Evolutionary conservation across 2,113 vertebrate species (phyloP), one percentile per base, ranked within the genome.

Genomic region (Falco punctatus): DNA sequence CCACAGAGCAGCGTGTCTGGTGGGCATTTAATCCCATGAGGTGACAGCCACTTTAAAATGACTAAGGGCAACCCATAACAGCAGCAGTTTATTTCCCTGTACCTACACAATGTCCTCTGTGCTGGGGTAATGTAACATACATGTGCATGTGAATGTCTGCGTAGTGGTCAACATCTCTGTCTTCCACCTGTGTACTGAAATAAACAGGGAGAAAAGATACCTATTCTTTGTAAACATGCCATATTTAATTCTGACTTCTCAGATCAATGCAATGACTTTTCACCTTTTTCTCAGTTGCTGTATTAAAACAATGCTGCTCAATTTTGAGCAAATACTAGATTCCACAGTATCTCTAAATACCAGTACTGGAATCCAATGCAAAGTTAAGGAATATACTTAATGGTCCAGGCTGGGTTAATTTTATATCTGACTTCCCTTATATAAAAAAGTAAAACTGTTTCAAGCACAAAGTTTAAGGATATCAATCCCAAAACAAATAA

Each of bases 201-300:
- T 46, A 62, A 87, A 9, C 21, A 33, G 70, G 48, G n/a, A 83
- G 24, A 81, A 91, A 81, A 62, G 16, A 32, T 1, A 62, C 0
- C 0, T 1, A 17, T 78, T 84, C 74, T 77, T 58, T n/a, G 28
- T 52, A 73, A 73, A 23, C 6, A 33, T 5, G 0, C 4, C 2
- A 15, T 48, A 54, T 64, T 65, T 64, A 57, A 72, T 67, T 92
- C 21, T 64, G 70, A 35, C n/a, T 59, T 71, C 13, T 7, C 24
- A 62, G 51, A 42, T 46, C 16, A 27, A 35, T 13, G 12, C 14
- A 48, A 11, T 22, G 23, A 51, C 48, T 67, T 81, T 38, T 83
- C 7, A 4, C 6, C 5, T 6, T 44, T 28, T 83, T 89, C 58
- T 21, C n/a, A 77, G 13, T 22, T 85, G 48, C 28, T 64, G 8